Percentiles rank a stretch among this genome's conserved stretches.
These are phyloP conservation scores for Narcine bancroftii DNA, from an alignment of 2,113 vertebrate species.

Conservation along the genomic window DNA sequence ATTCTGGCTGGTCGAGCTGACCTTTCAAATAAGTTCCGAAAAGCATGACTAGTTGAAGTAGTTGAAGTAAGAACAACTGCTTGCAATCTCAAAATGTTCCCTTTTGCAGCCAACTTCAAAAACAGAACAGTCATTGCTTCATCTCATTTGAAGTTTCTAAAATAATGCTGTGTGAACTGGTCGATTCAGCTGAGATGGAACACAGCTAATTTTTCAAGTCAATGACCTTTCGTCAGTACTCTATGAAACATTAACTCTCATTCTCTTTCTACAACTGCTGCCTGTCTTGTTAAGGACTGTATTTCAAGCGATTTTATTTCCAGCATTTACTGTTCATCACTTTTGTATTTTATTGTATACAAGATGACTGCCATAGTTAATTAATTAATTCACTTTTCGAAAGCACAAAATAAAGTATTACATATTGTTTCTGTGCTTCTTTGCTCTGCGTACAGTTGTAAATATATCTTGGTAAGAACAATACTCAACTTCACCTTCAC, in stretches of 20 bases:
- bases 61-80: neutral
- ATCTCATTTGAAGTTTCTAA: neutral
- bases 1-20: neutral
- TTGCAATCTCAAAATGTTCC: neutral
- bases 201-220: too few species aligned
- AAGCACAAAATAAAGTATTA: neutral
- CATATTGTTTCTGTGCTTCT: neutral
- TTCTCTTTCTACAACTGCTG: too few species aligned
- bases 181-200: too few species aligned
- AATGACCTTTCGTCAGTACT: too few species aligned
- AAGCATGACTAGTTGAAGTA: neutral
- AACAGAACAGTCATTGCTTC: neutral
- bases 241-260: too few species aligned
- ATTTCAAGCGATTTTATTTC: too few species aligned
- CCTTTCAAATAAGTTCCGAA: neutral
- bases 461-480: neutral
- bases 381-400: neutral
- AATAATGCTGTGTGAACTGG: neutral
- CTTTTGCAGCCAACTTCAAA: neutral
- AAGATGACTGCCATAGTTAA: neutral
- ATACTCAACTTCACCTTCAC: neutral
- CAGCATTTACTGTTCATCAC: too few species aligned
- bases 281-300: too few species aligned
- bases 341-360: neutral
- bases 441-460: neutral